Conservation (phyloP, 2,888 invertebrate species). For the Tachystola acroxantha region DNA sequence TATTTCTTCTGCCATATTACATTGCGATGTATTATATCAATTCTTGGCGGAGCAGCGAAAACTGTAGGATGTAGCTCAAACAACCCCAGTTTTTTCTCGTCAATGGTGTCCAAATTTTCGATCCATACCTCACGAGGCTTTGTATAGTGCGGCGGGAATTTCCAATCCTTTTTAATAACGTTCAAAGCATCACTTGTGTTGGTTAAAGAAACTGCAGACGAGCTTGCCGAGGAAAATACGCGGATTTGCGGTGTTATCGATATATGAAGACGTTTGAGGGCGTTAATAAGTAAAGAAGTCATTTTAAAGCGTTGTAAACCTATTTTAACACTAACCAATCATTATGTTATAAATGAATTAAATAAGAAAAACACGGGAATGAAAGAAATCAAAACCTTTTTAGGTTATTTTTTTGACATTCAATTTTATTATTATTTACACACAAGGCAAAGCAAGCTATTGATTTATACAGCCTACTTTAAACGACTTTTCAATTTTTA, state of each 20-base stretch:
- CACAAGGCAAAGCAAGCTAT: too few relatives aligned
- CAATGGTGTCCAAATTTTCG: slow-evolving; percentile 87
- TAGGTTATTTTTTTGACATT: background rate
- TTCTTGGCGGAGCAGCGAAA: slow-evolving; percentile 88
- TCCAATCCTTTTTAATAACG: slow-evolving; percentile 63
- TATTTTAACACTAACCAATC: too few relatives aligned
- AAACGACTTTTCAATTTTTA: too few relatives aligned
- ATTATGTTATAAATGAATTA: too few relatives aligned
- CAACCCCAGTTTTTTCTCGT: slow-evolving; percentile 88
- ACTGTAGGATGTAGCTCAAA: slow-evolving; percentile 93
- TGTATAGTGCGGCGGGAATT: slow-evolving; percentile 72
- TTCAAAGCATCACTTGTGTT: slow-evolving; percentile 22
- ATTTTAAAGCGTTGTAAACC: slow-evolving; percentile 23
- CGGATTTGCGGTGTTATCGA: slow-evolving; percentile 40
- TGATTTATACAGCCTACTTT: too few relatives aligned
- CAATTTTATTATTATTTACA: background rate
- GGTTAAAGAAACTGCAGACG: slow-evolving; percentile 21
- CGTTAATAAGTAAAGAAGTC: slow-evolving; percentile 53
- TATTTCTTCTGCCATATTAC: slow-evolving; percentile 91
- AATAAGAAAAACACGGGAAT: too few relatives aligned
- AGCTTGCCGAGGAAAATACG: slow-evolving; percentile 36
- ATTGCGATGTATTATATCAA: slow-evolving; percentile 93
- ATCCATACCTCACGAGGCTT: slow-evolving; percentile 90
- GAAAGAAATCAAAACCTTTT: background rate
- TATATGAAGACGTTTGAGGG: slow-evolving; percentile 53